phyloP scores from a whole-genome alignment of 92 coral and sea anemone genomes.

The Meandrina meandrites region DNA sequence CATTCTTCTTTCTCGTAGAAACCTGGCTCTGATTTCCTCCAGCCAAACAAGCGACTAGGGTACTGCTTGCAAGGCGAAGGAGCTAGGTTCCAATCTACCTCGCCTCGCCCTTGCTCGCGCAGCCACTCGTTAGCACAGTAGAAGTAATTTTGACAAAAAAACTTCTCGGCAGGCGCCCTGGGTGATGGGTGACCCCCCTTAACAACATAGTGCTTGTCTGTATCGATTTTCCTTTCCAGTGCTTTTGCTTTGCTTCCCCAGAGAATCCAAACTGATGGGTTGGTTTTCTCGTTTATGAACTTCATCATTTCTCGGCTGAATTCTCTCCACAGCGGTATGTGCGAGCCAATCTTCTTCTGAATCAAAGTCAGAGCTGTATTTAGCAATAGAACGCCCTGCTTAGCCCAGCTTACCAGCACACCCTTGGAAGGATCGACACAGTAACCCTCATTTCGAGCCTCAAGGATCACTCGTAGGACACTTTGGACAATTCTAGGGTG shows the following conservation, averaged over 20 bases:
- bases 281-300: constrained; percentile 47
- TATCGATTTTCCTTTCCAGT: constrained; percentile 42
- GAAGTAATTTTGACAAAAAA: constrained; percentile 64
- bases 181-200: constrained; percentile 62
- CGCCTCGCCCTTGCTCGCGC: constrained; percentile 42
- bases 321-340: constrained; percentile 45
- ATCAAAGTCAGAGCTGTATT: constrained; percentile 60
- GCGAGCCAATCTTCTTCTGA: constrained; percentile 53
- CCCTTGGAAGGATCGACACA: constrained; percentile 48
- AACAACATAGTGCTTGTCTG: constrained; percentile 50
- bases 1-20: constrained; percentile 31
- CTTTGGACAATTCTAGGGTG: constrained; percentile 52
- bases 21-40: constrained; percentile 37
- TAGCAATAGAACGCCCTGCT: constrained; percentile 59
- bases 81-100: constrained; percentile 62
- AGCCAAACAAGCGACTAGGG: constrained; percentile 37
- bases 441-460: constrained; percentile 68
- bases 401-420: constrained; percentile 45
- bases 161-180: constrained; percentile 25
- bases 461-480: constrained; percentile 63
- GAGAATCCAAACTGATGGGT: constrained; percentile 60
- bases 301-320: constrained; percentile 40
- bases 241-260: constrained; percentile 62
- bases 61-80: constrained; percentile 55
- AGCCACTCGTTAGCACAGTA: constrained; percentile 57